Conservation (phyloP, 2,113 vertebrate species). For the Beaufortia kweichowensis region DNA sequence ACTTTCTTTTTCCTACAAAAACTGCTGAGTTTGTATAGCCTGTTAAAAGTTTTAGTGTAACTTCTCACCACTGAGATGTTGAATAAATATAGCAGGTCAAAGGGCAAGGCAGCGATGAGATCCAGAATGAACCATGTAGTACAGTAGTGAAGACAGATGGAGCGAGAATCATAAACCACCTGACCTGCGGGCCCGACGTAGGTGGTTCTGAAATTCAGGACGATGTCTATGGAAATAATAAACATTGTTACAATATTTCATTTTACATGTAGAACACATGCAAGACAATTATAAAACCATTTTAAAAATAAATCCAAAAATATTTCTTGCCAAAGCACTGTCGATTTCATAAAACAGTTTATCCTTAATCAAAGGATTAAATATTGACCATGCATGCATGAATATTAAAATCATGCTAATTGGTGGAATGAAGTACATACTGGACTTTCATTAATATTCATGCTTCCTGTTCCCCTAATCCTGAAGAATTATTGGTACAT, state of each 20-base stretch:
- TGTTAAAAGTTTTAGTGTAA: neutral
- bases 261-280: neutral
- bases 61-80: conserved; percentile 86
- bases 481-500: neutral
- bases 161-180: conserved; percentile 83
- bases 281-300: too few relatives aligned
- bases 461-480: neutral
- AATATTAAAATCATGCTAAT: conserved; percentile 36
- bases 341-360: neutral
- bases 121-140: conserved; percentile 92
- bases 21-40: neutral
- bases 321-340: neutral
- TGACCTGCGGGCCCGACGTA: conserved; percentile 89
- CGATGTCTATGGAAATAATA: conserved; percentile 77
- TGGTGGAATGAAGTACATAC: conserved; percentile 20
- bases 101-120: conserved; percentile 86
- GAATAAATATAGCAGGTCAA: conserved; percentile 88
- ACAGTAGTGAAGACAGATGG: conserved; percentile 87
- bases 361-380: neutral
- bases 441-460: conserved; percentile 29
- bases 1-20: too few relatives aligned
- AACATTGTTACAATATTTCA: neutral
- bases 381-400: neutral
- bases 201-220: conserved; percentile 84
- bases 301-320: neutral